These are phyloP conservation scores for Rhagonycha fulva DNA, from an alignment of 2,888 invertebrate species.

Conservation along the genomic window DNA sequence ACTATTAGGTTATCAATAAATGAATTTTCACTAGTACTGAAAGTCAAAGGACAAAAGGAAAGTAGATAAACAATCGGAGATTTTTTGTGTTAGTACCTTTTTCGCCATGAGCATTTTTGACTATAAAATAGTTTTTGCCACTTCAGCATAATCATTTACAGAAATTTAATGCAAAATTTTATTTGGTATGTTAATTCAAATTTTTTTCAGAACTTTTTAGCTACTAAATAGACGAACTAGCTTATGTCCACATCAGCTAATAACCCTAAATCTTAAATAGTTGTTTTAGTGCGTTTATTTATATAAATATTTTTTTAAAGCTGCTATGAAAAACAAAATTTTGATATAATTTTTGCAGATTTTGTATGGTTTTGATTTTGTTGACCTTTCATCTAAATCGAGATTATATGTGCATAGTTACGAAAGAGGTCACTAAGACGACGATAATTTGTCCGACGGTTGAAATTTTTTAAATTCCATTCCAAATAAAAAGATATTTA, in stretches of 20 bases:
- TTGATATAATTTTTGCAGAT: too few species aligned
- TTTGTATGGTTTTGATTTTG: background rate
- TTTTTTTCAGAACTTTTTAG: background rate
- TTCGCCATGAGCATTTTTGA: background rate
- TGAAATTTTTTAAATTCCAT: too few species aligned
- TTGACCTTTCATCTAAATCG: background rate
- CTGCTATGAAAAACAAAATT: too few species aligned
- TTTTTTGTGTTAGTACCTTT: background rate
- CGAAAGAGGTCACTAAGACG: background rate
- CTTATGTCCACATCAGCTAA: background rate
- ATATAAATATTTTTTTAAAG: too few species aligned
- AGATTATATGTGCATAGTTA: background rate
- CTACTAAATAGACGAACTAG: background rate
- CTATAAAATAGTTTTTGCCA: too few species aligned
- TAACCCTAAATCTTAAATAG: background rate
- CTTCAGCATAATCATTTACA: background rate
- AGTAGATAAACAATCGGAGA: background rate
- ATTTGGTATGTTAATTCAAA: background rate
- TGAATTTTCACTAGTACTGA: background rate
- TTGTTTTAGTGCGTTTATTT: background rate
- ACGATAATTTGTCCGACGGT: background rate
- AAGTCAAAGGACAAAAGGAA: background rate
- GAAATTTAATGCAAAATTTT: background rate
- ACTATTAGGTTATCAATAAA: background rate
- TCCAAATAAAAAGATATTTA: too few species aligned